Evolutionary conservation across 2,113 vertebrate species (phyloP).

Genomic region (Etheostoma cragini): DNA sequence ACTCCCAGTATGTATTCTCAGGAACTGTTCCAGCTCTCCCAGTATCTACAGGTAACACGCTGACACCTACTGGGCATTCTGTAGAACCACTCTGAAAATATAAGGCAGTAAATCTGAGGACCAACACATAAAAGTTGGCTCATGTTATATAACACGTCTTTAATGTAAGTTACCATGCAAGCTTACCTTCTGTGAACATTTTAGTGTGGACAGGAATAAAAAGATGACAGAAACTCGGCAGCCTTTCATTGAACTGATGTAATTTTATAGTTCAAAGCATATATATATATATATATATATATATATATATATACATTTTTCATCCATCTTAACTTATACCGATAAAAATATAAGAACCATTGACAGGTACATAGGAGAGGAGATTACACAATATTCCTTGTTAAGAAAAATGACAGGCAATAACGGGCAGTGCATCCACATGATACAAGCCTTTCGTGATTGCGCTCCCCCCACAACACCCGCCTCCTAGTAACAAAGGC

Average conservation of each 20-base stretch:
- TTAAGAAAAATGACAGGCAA: too few relatives aligned
- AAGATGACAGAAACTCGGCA: background rate
- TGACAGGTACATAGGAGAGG: background rate
- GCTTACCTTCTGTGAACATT: background rate
- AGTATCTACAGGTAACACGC: conserved; percentile 96
- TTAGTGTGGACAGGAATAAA: background rate
- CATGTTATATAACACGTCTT: background rate
- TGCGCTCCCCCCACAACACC: too few relatives aligned
- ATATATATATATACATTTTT: background rate
- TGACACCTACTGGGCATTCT: conserved; percentile 70
- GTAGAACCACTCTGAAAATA: background rate
- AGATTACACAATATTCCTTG: background rate
- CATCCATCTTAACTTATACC: background rate
- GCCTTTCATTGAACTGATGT: background rate
- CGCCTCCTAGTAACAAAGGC: too few relatives aligned
- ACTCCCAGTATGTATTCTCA: conserved; percentile 99
- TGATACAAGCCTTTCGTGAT: too few relatives aligned
- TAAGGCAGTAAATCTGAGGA: background rate
- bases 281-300: too few relatives aligned
- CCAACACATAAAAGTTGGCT: background rate
- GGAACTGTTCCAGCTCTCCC: conserved; percentile 99
- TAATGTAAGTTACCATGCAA: background rate
- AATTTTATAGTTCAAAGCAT: background rate
- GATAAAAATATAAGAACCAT: too few relatives aligned
- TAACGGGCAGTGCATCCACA: too few relatives aligned